phyloP scores from a whole-genome alignment of 1,140 invertebrate genomes.

The Pogonomyrmex barbatus region DNA sequence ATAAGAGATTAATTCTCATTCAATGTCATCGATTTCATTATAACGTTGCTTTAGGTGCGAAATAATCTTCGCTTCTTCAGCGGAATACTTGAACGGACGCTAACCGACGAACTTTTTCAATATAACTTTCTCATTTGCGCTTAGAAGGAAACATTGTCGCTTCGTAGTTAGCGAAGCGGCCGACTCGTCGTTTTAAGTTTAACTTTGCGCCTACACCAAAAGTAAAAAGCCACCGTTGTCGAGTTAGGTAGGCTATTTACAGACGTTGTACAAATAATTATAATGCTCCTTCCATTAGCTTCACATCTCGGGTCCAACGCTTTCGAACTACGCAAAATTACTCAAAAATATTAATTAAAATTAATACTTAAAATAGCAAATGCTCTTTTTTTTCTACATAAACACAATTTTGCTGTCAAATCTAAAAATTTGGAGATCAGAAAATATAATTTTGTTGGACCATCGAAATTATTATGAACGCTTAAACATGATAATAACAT shows the following conservation, averaged over 20 bases:
- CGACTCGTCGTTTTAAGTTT: conserved; percentile 44
- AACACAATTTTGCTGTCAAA: too few species aligned
- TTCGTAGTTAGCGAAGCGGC: conserved; percentile 39
- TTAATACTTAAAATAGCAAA: background rate
- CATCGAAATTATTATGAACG: too few species aligned
- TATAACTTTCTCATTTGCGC: conserved; percentile 55
- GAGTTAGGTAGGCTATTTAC: background rate
- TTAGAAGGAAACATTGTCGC: conserved; percentile 6
- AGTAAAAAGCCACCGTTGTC: background rate
- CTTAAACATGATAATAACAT: too few species aligned
- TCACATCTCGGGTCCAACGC: background rate
- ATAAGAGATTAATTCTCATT: conserved; percentile 16
- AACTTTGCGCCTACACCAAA: conserved; percentile 22
- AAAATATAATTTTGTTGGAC: too few species aligned
- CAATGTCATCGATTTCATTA: conserved; percentile 14
- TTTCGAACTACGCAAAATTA: background rate
- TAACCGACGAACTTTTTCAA: conserved; percentile 52
- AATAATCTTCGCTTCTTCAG: conserved; percentile 25
- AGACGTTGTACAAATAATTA: background rate
- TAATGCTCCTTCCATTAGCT: background rate
- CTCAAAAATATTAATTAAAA: background rate
- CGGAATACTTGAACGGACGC: conserved; percentile 22
- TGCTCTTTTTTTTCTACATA: background rate
- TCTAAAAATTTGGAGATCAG: too few species aligned
- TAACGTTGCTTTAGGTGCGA: conserved; percentile 25